These are phyloP conservation scores for Rhadina sibilatrix DNA, from an alignment of 2,113 vertebrate genomes.

Conservation along the genomic window DNA sequence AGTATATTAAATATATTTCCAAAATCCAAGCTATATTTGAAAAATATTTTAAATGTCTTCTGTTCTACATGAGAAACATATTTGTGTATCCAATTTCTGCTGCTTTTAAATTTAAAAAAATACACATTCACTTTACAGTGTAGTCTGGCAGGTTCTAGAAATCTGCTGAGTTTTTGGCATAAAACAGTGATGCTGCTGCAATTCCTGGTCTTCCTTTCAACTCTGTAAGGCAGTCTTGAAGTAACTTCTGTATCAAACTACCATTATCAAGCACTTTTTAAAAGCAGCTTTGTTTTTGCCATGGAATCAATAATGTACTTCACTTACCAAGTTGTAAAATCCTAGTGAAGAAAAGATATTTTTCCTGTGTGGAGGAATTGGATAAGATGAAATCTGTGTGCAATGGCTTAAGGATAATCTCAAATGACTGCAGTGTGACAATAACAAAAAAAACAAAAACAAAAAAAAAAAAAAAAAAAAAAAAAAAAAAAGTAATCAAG, in stretches of 20 bases:
- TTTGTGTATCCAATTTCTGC: background rate
- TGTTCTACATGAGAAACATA: background rate
- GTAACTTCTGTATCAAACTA: background rate
- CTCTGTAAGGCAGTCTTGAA: background rate
- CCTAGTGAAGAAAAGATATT: background rate
- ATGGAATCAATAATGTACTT: background rate
- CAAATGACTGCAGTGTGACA: background rate
- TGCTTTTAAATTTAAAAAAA: background rate
- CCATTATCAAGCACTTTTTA: background rate
- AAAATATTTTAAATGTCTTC: background rate
- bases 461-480: background rate
- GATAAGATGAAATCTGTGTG: background rate
- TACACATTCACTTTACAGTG: background rate
- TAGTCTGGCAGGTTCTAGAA: background rate
- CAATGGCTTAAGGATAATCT: background rate
- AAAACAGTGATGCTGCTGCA: background rate
- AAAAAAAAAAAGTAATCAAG: background rate
- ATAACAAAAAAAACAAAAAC: background rate
- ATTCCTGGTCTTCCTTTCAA: background rate
- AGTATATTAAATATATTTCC: background rate
- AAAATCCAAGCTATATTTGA: background rate
- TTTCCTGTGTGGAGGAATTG: background rate
- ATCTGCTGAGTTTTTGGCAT: background rate
- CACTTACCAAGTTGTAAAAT: background rate
- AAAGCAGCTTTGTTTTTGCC: background rate